Evolutionary conservation across 2,888 invertebrate genomes (phyloP), one percentile per base, ranked within the genome.

Genomic region (Leucoma salicis): DNA sequence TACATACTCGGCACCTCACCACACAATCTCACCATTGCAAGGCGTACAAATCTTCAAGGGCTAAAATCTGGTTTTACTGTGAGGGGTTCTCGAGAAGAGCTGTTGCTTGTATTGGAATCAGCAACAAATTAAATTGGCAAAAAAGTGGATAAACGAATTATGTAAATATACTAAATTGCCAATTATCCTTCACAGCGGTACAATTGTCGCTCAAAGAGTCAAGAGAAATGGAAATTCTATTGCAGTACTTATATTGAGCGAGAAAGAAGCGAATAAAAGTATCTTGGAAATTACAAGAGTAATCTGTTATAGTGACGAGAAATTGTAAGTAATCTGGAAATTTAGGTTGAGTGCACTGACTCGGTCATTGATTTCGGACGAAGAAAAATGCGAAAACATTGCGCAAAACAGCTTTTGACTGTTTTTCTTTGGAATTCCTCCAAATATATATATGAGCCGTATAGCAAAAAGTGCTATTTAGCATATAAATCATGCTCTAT

Each of bases 381-480:
- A 34, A 4, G 10, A 14, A 15, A 27, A 44, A 46, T 40, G 31
- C 24, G 39, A 49, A 44, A 15, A 31, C 16, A 41, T 44, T 39
- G 34, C 36, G 42, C 38, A 14, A 46, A 46, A n/a, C 25, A 35
- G 43, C 13, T 45, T 42, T 46, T 38, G 35, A 33, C 49, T 51
- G 42, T 37, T 46, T 32, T 49, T 14, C 36, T 36, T 49, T 63
- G 56, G 59, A 52, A 36, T 18, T 7, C 14, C 15, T 52, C 59
- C 63, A 62, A 54, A 41, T 42, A 32, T 41, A 42, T 49, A 29
- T 40, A 14, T 31, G 16, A 35, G 31, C 34, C 39, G 38, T 37
- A 39, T 45, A 47, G 29, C 34, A 42, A 45, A 53, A 52, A 39
- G 13, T 49, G 48, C 44, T 42, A 46, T 46, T 48, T 46, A 42